These are phyloP conservation scores for Diceros bicornis DNA, from an alignment of 2,797 vertebrate genomes.

Conservation along the genomic window DNA sequence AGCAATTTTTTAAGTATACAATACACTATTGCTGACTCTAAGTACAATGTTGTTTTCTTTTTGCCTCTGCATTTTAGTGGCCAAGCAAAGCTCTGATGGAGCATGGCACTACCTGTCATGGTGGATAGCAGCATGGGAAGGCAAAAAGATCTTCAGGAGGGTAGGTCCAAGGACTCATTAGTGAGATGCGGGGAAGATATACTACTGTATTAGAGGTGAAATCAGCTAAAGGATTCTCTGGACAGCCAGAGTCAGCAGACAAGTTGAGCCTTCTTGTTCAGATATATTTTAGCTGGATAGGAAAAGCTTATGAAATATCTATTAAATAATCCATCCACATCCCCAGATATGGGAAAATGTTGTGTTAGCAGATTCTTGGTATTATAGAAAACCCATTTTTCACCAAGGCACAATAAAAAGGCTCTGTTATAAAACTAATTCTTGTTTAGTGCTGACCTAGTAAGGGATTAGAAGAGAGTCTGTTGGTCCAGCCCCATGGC, in stretches of 20 bases:
- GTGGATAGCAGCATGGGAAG: background rate
- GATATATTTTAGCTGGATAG: background rate
- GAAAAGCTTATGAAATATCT: background rate
- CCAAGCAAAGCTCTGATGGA: accelerated
- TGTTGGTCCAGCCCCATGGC: background rate
- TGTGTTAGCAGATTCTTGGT: conserved; percentile 18
- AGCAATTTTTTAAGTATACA: background rate
- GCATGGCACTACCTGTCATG: accelerated
- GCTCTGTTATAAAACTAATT: background rate
- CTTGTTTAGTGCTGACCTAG: background rate
- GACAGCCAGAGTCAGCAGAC: background rate
- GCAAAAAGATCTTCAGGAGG: background rate
- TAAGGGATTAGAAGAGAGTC: background rate
- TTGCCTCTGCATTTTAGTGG: background rate
- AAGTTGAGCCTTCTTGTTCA: background rate
- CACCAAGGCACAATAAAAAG: background rate
- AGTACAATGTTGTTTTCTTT: background rate
- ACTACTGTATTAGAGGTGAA: background rate
- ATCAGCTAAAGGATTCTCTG: background rate
- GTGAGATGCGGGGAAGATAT: background rate
- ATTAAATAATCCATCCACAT: background rate
- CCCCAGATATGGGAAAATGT: background rate
- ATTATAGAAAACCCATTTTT: background rate
- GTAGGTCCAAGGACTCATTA: background rate
- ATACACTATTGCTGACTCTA: background rate